A percentile compares a stretch with the other conserved stretches of the same genome.
phyloP scores from a whole-genome alignment of 2,797 vertebrate genomes.

The Enteromius trimaculatus region DNA sequence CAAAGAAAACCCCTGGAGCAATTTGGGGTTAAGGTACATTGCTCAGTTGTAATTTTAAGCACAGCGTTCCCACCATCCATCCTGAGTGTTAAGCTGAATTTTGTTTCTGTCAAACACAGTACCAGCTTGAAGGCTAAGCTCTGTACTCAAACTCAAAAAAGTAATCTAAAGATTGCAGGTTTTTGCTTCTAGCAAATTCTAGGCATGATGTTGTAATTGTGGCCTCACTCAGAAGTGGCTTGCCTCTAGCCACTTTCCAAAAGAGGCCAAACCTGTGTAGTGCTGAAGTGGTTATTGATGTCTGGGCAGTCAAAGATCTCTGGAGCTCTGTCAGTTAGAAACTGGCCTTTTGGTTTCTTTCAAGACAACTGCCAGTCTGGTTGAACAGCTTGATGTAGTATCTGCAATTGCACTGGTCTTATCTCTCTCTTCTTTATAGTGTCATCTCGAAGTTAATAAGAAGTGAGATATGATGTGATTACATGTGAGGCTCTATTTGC shows the following conservation, averaged over 20 bases:
- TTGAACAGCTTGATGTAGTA: not conserved
- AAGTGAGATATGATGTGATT: not conserved
- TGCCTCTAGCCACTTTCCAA: conserved; percentile 1
- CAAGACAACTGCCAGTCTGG: not conserved
- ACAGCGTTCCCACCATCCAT: not conserved
- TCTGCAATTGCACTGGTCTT: not conserved
- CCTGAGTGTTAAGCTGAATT: not conserved
- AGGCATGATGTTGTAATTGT: not conserved
- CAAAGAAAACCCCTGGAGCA: not conserved
- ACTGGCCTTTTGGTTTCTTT: not conserved
- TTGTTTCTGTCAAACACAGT: not conserved
- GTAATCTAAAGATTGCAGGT: not conserved
- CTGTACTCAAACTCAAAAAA: not conserved
- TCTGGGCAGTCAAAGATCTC: not conserved
- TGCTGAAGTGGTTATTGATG: conserved; percentile 11
- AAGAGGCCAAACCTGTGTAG: conserved; percentile 13
- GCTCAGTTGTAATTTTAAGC: not conserved
- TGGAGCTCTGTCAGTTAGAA: not conserved
- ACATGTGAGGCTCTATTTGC: not conserved
- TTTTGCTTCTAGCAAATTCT: conserved; percentile 3
- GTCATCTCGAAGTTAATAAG: not conserved
- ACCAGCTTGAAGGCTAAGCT: not conserved
- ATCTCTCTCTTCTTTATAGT: not conserved
- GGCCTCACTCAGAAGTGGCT: not conserved
- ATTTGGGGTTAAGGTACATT: not conserved